Conservation (phyloP, 2,888 invertebrate species). For the Mimachlamys varia region DNA sequence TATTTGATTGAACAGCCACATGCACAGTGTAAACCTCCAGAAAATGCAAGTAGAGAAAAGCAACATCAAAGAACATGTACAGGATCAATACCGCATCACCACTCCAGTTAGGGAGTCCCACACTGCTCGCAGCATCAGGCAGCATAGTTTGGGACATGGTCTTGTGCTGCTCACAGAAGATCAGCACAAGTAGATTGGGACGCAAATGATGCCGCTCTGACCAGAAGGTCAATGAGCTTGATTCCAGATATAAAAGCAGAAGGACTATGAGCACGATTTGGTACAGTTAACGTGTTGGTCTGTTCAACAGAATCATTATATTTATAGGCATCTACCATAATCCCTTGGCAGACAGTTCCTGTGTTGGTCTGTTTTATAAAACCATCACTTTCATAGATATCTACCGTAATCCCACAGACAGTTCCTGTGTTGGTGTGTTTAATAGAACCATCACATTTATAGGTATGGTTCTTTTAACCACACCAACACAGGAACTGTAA, state of each 20-base stretch:
- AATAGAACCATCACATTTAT: too few species aligned
- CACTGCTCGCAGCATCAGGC: neutral
- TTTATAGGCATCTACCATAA: neutral
- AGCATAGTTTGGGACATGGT: neutral
- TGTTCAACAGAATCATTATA: too few species aligned
- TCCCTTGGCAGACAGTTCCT: neutral
- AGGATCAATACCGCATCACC: neutral
- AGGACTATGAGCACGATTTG: too few species aligned
- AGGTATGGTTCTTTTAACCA: neutral
- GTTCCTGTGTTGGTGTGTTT: too few species aligned
- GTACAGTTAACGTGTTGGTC: too few species aligned
- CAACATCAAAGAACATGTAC: neutral
- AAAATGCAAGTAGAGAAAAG: constrained; percentile 14
- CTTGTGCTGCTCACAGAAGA: neutral
- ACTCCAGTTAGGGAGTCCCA: neutral
- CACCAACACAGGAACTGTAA: neutral
- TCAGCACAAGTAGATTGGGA: neutral
- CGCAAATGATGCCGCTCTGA: too few species aligned
- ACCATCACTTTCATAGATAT: neutral
- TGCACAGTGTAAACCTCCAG: constrained; percentile 9
- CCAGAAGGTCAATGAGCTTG: too few species aligned
- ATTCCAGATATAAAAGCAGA: too few species aligned
- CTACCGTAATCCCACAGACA: neutral
- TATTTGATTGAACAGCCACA: constrained; percentile 34
- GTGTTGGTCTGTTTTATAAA: neutral